Evolutionary conservation across 2,113 vertebrate genomes (phyloP).

Genomic region (Fulmarus glacialis): DNA sequence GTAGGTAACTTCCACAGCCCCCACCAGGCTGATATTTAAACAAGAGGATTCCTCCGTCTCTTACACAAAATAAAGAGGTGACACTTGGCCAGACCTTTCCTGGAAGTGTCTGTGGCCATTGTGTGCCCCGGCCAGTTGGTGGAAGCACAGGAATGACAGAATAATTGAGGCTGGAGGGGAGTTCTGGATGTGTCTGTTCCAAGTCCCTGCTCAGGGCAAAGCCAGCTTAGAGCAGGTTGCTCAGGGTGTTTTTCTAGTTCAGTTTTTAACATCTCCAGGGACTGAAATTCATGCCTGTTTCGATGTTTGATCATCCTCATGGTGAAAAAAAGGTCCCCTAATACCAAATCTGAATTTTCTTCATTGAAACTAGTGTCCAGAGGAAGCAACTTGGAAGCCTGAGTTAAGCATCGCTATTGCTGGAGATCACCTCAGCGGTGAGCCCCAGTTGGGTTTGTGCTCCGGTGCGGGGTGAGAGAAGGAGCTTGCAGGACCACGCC

Average conservation of each 20-base stretch:
- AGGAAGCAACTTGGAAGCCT: background rate
- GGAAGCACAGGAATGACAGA: background rate
- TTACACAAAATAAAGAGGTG: background rate
- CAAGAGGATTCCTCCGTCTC: background rate
- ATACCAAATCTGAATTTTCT: background rate
- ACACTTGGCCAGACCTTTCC: background rate
- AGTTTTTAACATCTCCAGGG: background rate
- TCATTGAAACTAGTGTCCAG: background rate
- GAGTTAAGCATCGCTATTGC: fast-evolving
- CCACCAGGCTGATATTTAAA: background rate
- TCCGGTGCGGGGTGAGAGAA: background rate
- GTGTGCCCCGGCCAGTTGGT: background rate
- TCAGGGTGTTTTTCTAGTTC: background rate
- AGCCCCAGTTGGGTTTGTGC: background rate
- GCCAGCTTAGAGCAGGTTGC: background rate
- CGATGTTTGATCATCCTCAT: fast-evolving
- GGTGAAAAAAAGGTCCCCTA: background rate
- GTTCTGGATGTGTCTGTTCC: background rate
- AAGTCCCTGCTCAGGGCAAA: background rate
- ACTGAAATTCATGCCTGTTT: background rate
- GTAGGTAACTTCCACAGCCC: background rate
- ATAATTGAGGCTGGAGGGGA: background rate
- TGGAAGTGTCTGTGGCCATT: background rate
- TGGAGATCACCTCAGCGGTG: background rate
- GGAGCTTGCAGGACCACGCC: background rate